These are phyloP conservation scores for Hetaerina titia DNA, from an alignment of 2,888 invertebrate species.

Conservation along the genomic window DNA sequence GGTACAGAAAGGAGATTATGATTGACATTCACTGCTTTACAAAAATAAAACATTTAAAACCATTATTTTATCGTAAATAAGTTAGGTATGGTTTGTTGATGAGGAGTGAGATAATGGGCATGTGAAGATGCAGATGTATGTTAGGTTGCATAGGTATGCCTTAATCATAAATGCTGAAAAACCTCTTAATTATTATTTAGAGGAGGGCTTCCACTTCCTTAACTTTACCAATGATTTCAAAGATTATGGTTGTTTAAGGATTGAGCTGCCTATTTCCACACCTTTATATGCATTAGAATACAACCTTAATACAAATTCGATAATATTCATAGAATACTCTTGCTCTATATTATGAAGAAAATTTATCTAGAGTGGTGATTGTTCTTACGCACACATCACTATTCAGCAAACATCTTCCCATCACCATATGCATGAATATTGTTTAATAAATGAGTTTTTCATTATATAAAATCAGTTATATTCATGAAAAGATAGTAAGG, in stretches of 20 bases:
- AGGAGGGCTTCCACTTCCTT: not conserved
- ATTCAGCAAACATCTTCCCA: slow-evolving; percentile 40
- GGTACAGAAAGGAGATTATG: slow-evolving; percentile 15
- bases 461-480: not conserved
- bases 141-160: not conserved
- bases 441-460: not conserved
- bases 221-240: not conserved
- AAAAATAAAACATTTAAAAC: slow-evolving; percentile 30
- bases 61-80: not conserved
- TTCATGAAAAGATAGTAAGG: not conserved
- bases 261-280: not conserved
- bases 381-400: slow-evolving; percentile 63
- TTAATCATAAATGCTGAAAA: not conserved
- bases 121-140: not conserved
- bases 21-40: slow-evolving; percentile 23
- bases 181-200: not conserved
- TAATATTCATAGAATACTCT: slow-evolving; percentile 46
- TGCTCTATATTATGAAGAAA: slow-evolving; percentile 34
- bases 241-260: not conserved
- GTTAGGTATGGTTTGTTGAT: not conserved
- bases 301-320: slow-evolving; percentile 29
- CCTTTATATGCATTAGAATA: slow-evolving; percentile 31
- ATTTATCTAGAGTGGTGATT: slow-evolving; percentile 59
- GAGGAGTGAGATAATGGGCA: slow-evolving; percentile 16
- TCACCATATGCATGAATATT: slow-evolving; percentile 20